Conservation (phyloP, 2,113 vertebrate genomes). For the Poeciliopsis prolifica region DNA sequence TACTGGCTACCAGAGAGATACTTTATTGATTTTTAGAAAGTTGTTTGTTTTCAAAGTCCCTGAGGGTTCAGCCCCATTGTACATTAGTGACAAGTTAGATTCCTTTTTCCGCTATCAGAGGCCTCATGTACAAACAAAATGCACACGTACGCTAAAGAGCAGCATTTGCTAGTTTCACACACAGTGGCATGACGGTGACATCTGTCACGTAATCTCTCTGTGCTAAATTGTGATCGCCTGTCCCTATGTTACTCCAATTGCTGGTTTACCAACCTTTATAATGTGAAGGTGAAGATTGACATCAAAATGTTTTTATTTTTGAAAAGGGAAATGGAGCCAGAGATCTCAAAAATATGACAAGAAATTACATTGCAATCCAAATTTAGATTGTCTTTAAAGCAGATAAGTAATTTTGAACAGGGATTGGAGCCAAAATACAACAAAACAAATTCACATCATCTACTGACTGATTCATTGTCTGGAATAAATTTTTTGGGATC, state of each 20-base stretch:
- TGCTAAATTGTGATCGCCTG: neutral
- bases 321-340: too few relatives aligned
- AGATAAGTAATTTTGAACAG: neutral
- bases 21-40: conserved; percentile 2
- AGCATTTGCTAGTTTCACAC: neutral
- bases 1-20: neutral
- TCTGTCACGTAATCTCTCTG: neutral
- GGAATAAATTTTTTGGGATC: too few relatives aligned
- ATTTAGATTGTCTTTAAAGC: neutral
- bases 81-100: neutral
- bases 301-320: too few relatives aligned
- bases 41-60: neutral
- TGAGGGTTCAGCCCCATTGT: neutral
- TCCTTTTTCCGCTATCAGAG: neutral
- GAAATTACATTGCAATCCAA: too few relatives aligned
- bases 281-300: neutral
- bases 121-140: neutral
- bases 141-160: neutral
- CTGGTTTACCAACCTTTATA: neutral
- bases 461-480: too few relatives aligned
- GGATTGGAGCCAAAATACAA: neutral
- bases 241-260: too few relatives aligned
- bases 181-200: neutral
- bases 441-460: too few relatives aligned
- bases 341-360: too few relatives aligned